A percentile compares a stretch with the other conserved stretches of the same genome.
Conservation (phyloP, 2,113 vertebrate genomes). For the Solea solea region DNA sequence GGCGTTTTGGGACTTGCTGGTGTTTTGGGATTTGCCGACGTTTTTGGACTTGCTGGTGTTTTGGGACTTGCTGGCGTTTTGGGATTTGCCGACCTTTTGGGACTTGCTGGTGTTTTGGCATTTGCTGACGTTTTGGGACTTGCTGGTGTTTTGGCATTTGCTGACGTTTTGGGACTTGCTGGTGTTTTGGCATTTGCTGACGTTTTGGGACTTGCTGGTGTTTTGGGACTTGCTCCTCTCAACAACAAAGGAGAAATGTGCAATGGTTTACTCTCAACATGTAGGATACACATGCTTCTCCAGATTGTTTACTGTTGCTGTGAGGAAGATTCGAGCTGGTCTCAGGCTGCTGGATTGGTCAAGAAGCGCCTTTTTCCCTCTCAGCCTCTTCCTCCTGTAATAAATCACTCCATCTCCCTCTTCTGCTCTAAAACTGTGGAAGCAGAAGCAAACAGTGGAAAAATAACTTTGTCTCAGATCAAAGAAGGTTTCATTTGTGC, state of each 20-base stretch:
- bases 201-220: no score
- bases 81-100: no score
- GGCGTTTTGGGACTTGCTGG: no score
- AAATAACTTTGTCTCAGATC: slow-evolving; percentile 21
- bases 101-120: no score
- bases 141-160: no score
- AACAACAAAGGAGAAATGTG: background rate
- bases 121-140: no score
- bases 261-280: background rate
- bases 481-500: slow-evolving; percentile 28
- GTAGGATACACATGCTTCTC: background rate
- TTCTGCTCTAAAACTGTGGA: slow-evolving; percentile 1
- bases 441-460: background rate
- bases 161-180: no score
- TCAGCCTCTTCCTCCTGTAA: slow-evolving; percentile 8
- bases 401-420: background rate
- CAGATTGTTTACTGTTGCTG: background rate
- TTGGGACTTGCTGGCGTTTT: no score
- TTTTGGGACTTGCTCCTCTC: background rate
- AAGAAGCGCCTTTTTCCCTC: background rate
- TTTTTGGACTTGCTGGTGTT: no score
- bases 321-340: background rate
- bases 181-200: background rate
- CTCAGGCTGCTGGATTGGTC: slow-evolving; percentile 14
- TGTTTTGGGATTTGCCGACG: no score